Percentiles rank a stretch among this genome's conserved stretches.
These are phyloP conservation scores for Micronisus gabar DNA, from an alignment of 2,113 vertebrate genomes.

Conservation along the genomic window DNA sequence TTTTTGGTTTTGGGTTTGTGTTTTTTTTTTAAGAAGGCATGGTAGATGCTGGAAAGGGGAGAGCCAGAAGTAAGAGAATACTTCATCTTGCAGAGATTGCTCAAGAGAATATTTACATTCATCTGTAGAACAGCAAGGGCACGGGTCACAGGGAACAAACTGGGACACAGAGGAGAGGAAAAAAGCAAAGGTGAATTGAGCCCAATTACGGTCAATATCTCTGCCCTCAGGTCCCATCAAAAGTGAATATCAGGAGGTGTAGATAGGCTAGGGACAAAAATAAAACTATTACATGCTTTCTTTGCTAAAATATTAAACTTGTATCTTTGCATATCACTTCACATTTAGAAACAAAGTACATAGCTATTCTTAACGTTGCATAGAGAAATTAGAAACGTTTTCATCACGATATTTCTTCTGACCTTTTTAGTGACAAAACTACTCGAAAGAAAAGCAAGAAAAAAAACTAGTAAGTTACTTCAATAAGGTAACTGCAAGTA, in stretches of 20 bases:
- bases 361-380: neutral
- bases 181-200: neutral
- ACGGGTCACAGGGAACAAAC: neutral
- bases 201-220: neutral
- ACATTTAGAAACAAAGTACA: neutral
- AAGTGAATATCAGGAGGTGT: neutral
- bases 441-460: neutral
- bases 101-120: neutral
- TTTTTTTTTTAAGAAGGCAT: neutral
- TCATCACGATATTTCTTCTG: neutral
- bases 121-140: neutral
- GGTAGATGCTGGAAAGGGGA: neutral
- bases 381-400: neutral
- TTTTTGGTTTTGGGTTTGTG: neutral
- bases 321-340: neutral
- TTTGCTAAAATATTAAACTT: neutral
- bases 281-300: neutral
- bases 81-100: neutral
- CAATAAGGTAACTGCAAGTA: neutral
- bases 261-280: neutral
- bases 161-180: neutral
- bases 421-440: neutral
- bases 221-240: neutral
- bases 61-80: neutral
- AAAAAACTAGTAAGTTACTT: neutral